Percentiles rank a stretch among this genome's conserved stretches.
These are phyloP conservation scores for Dryas iulia DNA, from an alignment of 1,140 invertebrate genomes.

Conservation along the genomic window DNA sequence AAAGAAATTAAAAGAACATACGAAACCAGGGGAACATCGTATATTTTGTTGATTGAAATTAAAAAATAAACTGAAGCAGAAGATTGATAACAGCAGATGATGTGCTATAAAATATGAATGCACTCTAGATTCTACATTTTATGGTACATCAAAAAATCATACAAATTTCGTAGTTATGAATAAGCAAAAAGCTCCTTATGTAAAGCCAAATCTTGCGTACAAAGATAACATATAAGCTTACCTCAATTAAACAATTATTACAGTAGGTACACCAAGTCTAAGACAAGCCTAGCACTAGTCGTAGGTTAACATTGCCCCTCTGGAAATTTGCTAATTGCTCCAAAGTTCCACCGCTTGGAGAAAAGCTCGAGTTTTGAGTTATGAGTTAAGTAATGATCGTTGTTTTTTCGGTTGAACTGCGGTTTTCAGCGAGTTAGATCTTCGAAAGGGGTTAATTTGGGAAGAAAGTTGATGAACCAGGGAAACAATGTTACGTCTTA, in stretches of 20 bases:
- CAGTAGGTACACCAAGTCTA: slow-evolving; percentile 19
- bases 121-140: neutral
- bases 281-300: slow-evolving; percentile 15
- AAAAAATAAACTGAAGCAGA: too few species aligned
- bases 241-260: slow-evolving; percentile 23
- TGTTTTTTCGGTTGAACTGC: slow-evolving; percentile 33
- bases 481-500: slow-evolving; percentile 22
- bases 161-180: neutral
- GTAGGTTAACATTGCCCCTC: slow-evolving; percentile 15
- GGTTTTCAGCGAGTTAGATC: slow-evolving; percentile 30
- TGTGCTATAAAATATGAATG: too few species aligned
- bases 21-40: too few species aligned
- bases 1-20: too few species aligned
- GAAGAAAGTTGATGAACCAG: slow-evolving; percentile 24
- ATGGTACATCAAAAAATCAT: neutral
- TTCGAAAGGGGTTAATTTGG: slow-evolving; percentile 32
- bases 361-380: slow-evolving; percentile 32
- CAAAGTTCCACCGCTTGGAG: slow-evolving; percentile 29
- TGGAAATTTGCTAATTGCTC: slow-evolving; percentile 34
- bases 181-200: neutral
- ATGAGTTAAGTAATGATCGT: slow-evolving; percentile 34
- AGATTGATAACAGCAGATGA: too few species aligned
- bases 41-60: too few species aligned
- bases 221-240: neutral
- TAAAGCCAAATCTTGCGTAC: neutral